phyloP scores from a whole-genome alignment of 2,113 vertebrate genomes.

The Hymenochirus boettgeri region DNA sequence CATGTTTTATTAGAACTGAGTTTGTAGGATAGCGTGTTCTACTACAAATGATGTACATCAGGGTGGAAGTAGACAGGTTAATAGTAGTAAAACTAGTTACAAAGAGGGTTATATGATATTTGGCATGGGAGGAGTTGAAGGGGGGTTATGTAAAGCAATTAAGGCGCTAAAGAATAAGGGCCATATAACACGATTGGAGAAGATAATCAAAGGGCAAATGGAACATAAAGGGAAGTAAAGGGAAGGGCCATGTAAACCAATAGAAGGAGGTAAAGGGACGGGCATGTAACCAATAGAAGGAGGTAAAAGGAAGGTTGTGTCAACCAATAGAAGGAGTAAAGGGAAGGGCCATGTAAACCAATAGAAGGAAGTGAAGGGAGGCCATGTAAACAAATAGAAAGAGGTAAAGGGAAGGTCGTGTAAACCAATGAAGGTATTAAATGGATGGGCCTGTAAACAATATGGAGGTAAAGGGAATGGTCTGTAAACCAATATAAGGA shows the following conservation, averaged over 20 bases:
- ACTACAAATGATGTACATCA: too few species aligned
- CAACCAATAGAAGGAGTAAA: background rate
- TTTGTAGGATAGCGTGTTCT: too few species aligned
- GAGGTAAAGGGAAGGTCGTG: background rate
- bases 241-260: background rate
- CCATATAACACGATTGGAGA: background rate
- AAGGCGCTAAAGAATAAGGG: background rate
- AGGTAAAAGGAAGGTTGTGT: too few species aligned
- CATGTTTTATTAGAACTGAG: too few species aligned
- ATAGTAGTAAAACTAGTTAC: too few species aligned
- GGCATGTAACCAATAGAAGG: too few species aligned
- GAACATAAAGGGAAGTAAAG: too few species aligned
- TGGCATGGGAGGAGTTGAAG: accelerated
- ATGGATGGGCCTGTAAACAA: background rate
- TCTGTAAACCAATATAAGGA: too few species aligned
- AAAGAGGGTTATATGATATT: too few species aligned
- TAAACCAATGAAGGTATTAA: too few species aligned
- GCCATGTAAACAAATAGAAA: background rate
- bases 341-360: background rate
- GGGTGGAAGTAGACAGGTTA: too few species aligned
- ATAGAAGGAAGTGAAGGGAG: background rate
- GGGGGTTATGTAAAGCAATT: background rate
- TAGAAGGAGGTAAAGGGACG: background rate
- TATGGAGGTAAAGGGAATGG: too few species aligned
- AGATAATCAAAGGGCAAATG: background rate